Evolutionary conservation across 2,888 invertebrate genomes (phyloP), one percentile per base, ranked within the genome.

Genomic region (Coelopa pilipes): DNA sequence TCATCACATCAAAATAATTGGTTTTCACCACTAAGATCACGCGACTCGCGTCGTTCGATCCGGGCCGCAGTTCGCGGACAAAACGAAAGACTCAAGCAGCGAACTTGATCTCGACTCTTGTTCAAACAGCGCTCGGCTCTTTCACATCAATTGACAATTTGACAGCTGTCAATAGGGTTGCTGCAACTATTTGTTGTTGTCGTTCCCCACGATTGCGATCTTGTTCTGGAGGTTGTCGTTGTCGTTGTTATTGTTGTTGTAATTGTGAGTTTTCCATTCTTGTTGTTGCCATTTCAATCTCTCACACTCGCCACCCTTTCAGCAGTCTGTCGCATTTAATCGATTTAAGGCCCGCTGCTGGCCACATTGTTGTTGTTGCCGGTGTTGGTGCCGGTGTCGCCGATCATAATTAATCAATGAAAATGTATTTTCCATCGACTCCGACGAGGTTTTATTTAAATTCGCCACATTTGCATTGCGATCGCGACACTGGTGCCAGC

Each of bases 161-260:
- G 77, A 77, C 75, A 78, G 76, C 78, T 76, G 77, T 78, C 78
- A 78, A 74, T 77, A 75, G 67, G 73, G 63, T 63, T 53, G 53
- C 10, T 53, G 53, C 10, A 15, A n/a, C 53, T 63, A 24, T 45
- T 2, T 63, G 12, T 63, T 46, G 45, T 46, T 17, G 63, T 63
- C 46, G 11, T 46, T 60, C n/a, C n/a, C n/a, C 4, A 60, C 15
- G 10, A 24, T 60, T 24, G 34, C 15, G n/a, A n/a, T n/a, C n/a
- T n/a, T n/a, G n/a, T n/a, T n/a, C n/a, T n/a, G n/a, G n/a, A n/a
- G n/a, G n/a, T n/a, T n/a, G n/a, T n/a, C n/a, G n/a, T n/a, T 7
- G 15, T 34, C 24, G 24, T 24, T 7, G 34, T 24, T 11, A 0
- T 60, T 60, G 60, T 60, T 60, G 21, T 9, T 60, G 60, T 13